phyloP scores from a whole-genome alignment of 2,888 invertebrate genomes.

The Ophioninae sp. region DNA sequence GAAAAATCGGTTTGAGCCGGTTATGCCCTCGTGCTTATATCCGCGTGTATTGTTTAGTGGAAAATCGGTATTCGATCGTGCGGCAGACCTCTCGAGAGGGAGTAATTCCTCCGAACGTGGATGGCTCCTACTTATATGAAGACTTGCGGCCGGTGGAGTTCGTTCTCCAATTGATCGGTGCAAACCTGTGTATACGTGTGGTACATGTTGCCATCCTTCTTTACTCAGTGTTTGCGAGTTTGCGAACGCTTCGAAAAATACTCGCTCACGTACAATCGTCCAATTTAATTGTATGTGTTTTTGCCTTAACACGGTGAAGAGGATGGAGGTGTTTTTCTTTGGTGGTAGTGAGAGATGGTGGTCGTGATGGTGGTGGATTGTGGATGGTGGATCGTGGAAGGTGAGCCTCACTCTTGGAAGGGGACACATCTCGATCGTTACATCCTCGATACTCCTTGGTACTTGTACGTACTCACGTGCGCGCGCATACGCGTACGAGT shows the following conservation, averaged over 20 bases:
- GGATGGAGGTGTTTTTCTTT: constrained; percentile 7
- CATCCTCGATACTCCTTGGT: constrained; percentile 67
- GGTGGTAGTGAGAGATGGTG: constrained; percentile 33
- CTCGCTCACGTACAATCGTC: constrained; percentile 6
- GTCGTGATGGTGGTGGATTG: constrained; percentile 26
- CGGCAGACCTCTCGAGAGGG: constrained; percentile 79
- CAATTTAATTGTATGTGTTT: constrained; percentile 41
- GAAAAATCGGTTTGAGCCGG: not conserved
- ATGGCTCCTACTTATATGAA: constrained; percentile 80
- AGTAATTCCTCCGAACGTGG: constrained; percentile 80
- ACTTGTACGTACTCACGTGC: constrained; percentile 29
- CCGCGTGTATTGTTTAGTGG: constrained; percentile 41
- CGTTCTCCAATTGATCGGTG: constrained; percentile 63
- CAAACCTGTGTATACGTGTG: constrained; percentile 30
- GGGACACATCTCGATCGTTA: constrained; percentile 76
- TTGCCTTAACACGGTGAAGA: not conserved
- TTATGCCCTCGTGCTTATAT: constrained; percentile 1
- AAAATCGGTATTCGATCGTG: constrained; percentile 76
- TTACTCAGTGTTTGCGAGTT: constrained; percentile 13
- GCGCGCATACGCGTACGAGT: no score
- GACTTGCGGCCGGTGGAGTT: constrained; percentile 73
- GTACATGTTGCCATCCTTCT: not conserved
- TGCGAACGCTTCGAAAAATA: constrained; percentile 25
- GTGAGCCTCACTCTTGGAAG: constrained; percentile 68
- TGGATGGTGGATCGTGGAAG: constrained; percentile 59